Evolutionary conservation across 2,888 invertebrate species (phyloP), one percentile per base, ranked within the genome.

Genomic region (Drosophila algonquin): DNA sequence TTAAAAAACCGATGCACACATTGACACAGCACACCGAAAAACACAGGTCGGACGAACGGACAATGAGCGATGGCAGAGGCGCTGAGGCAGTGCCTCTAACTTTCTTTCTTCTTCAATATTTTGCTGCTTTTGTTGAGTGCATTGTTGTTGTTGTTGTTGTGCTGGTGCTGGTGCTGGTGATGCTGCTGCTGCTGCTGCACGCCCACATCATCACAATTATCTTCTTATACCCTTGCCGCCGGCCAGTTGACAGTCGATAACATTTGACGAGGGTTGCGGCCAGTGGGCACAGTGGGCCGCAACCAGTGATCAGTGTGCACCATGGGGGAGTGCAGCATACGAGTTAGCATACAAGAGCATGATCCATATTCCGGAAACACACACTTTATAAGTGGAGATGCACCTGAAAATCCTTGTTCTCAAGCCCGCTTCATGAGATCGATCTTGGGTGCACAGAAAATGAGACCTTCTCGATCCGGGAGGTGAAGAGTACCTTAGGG

Each of bases 81-180:
- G 45, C 12, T 14, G 32, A 69, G 63, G 69, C 71, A 56, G 77
- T 52, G 77, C 48, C 80, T 68, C 75, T 45, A 82, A 82, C 82
- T 82, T 82, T 82, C 81, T 81, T 68, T 70, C 71, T 67, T 81
- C 83, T 76, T 75, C 77, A 71, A 73, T 73, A 57, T 60, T 73
- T 88, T 67, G 88, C 68, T 71, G 70, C 63, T 63, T 78, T 63
- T 80, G 73, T 75, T 72, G 73, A 67, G 72, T 81, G 81, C 72
- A 81, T 81, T 84, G 75, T 81, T 80, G 78, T 67, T 70, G 48
- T 64, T 65, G 47, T 53, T 62, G 59, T 40, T 51, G 35, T 54
- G 46, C 30, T 65, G 32, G 32, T 27, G 27, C 1, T 27, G 35
- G 46, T 62, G 48, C n/a, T n/a, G n/a, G n/a, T n/a, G n/a, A n/a